Conservation (phyloP, 2,888 invertebrate genomes). For the Phasia obesa region DNA sequence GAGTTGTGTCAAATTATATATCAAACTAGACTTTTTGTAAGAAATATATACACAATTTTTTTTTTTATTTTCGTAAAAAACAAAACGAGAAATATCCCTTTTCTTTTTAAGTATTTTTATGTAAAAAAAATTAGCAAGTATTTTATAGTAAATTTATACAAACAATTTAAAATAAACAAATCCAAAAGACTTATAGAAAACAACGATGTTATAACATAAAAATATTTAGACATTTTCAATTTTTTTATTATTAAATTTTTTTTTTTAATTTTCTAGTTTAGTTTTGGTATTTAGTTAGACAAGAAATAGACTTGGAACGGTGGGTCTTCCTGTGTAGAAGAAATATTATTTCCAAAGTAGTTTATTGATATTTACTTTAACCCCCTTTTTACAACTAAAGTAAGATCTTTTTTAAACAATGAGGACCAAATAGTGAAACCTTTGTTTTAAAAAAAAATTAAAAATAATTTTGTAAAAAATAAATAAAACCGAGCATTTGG, state of each 20-base stretch:
- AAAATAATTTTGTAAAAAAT: slow-evolving; percentile 32
- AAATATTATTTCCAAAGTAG: slow-evolving; percentile 8
- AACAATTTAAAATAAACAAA: slow-evolving; percentile 31
- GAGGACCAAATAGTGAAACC: slow-evolving; percentile 75
- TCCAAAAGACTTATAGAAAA: slow-evolving; percentile 67
- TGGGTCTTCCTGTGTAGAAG: background rate
- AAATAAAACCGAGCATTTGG: slow-evolving; percentile 66
- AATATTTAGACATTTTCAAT: slow-evolving; percentile 8
- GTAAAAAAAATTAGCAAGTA: slow-evolving; percentile 53
- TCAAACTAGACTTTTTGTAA: slow-evolving; percentile 66
- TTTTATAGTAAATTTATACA: slow-evolving; percentile 56
- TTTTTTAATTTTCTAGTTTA: slow-evolving; percentile 1
- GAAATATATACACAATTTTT: slow-evolving; percentile 58
- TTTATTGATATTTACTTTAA: background rate
- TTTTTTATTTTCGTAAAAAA: slow-evolving; percentile 9
- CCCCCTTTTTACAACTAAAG: background rate
- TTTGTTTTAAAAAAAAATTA: slow-evolving; percentile 46
- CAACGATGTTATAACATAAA: slow-evolving; percentile 61
- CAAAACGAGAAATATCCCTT: background rate
- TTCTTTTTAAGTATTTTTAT: slow-evolving; percentile 41
- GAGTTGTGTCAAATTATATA: slow-evolving; percentile 70
- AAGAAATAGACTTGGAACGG: background rate
- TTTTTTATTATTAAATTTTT: slow-evolving; percentile 11
- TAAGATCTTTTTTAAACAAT: slow-evolving; percentile 67
- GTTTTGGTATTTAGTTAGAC: slow-evolving; percentile 33